A percentile compares a stretch with the other conserved stretches of the same genome.
These are phyloP conservation scores for Brachionus rotundiformis DNA, from an alignment of 1,140 invertebrate genomes.

Conservation along the genomic window DNA sequence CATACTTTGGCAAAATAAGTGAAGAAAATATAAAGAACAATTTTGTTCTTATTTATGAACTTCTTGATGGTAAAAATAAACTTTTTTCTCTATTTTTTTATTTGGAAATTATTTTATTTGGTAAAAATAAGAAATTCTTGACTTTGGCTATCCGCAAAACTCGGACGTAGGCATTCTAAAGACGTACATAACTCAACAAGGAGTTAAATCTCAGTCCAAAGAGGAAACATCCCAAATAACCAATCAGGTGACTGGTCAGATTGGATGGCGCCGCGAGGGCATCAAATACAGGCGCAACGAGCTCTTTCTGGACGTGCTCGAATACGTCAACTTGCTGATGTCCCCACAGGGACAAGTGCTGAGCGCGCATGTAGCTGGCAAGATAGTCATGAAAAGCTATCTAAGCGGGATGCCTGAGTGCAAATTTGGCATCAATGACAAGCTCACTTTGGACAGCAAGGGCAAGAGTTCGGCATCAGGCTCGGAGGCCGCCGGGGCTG, in stretches of 20 bases:
- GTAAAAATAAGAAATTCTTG: conserved; percentile 93
- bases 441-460: conserved; percentile 97
- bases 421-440: conserved; percentile 99
- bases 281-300: conserved; percentile 99
- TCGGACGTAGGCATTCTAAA: conserved; percentile 98
- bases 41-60: conserved; percentile 98
- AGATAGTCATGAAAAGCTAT: conserved; percentile 99
- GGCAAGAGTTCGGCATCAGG: conserved; percentile 69
- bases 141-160: conserved; percentile 99
- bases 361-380: conserved; percentile 97
- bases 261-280: conserved; percentile 98
- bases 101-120: too few relatives aligned
- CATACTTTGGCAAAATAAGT: conserved; percentile 98
- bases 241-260: conserved; percentile 97
- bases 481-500: background rate
- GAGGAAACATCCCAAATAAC: conserved; percentile 99
- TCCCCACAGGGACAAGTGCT: conserved; percentile 98
- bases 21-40: conserved; percentile 99
- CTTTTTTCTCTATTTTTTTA: too few relatives aligned
- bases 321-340: conserved; percentile 98
- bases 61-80: conserved; percentile 79
- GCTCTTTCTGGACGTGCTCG: conserved; percentile 95
- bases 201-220: conserved; percentile 93
- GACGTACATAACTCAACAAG: conserved; percentile 98
- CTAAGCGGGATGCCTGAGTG: conserved; percentile 99